A percentile compares a stretch with the other conserved stretches of the same genome.
These are phyloP conservation scores for Eulemur rubriventer DNA, from an alignment of 2,797 vertebrate genomes.

Conservation along the genomic window DNA sequence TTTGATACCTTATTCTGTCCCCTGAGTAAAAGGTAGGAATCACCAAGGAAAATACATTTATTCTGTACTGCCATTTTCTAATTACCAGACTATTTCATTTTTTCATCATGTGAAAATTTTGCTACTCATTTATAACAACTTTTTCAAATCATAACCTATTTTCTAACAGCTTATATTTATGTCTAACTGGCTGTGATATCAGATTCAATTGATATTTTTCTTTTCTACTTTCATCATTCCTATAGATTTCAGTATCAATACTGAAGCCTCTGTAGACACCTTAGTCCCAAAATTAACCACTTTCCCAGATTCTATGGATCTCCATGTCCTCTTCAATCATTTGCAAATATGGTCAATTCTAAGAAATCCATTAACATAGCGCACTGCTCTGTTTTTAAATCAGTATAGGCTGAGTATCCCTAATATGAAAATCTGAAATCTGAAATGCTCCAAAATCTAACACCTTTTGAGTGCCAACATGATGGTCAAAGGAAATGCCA, in stretches of 20 bases:
- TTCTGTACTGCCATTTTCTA: neutral
- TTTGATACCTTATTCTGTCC: neutral
- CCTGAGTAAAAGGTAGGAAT: neutral
- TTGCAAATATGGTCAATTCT: conserved; percentile 17
- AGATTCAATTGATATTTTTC: neutral
- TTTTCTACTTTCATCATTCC: neutral
- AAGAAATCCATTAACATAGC: neutral
- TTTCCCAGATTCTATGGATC: neutral
- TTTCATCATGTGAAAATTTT: neutral
- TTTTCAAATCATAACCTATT: conserved; percentile 8
- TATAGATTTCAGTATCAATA: neutral
- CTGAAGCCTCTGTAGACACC: neutral
- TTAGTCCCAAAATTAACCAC: neutral
- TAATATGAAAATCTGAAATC: too few relatives aligned
- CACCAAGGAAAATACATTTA: neutral
- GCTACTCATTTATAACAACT: neutral
- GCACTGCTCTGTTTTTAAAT: conserved; percentile 21
- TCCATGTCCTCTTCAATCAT: neutral
- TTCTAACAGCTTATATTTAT: neutral
- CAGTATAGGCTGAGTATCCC: neutral
- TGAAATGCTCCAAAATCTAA: too few relatives aligned
- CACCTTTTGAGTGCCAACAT: too few relatives aligned
- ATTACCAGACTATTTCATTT: conserved; percentile 17
- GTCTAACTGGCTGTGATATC: neutral
- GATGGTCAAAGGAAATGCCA: too few relatives aligned